phyloP scores from a whole-genome alignment of 2,113 vertebrate species.

The Gallinago paraguaiae region DNA sequence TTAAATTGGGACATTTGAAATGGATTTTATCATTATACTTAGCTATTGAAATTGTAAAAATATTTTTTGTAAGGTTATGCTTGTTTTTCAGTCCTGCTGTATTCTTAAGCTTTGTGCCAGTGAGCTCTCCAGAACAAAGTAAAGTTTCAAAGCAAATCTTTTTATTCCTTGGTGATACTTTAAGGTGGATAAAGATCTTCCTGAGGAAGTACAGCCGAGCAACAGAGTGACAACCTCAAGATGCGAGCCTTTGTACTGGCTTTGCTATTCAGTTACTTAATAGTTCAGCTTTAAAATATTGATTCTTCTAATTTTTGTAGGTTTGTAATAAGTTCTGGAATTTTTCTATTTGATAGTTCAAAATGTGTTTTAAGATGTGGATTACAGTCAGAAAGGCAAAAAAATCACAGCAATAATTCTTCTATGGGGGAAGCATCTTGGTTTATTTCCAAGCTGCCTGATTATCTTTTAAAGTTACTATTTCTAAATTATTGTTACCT shows the following conservation, averaged over 20 bases:
- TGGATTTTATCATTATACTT: background rate
- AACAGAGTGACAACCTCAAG: background rate
- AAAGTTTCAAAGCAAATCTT: background rate
- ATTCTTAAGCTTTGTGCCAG: background rate
- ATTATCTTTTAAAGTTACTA: background rate
- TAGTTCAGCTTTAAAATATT: background rate
- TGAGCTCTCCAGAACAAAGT: background rate
- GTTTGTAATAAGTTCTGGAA: background rate
- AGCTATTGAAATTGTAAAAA: background rate
- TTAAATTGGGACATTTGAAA: background rate
- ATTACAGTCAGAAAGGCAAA: background rate
- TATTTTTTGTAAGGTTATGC: background rate
- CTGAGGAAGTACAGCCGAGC: background rate
- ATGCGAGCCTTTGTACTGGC: background rate
- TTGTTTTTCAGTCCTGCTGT: background rate
- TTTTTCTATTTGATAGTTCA: background rate
- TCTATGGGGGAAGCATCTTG: background rate
- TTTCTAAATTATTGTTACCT: conserved; percentile 18
- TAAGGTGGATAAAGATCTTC: background rate
- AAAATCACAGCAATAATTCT: background rate
- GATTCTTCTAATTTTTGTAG: background rate
- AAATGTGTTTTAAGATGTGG: background rate
- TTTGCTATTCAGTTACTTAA: background rate
- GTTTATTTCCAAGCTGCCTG: background rate
- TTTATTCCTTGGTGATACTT: background rate